These are phyloP conservation scores for Chrysotoxum bicinctum DNA, from an alignment of 2,888 invertebrate species.

Conservation along the genomic window DNA sequence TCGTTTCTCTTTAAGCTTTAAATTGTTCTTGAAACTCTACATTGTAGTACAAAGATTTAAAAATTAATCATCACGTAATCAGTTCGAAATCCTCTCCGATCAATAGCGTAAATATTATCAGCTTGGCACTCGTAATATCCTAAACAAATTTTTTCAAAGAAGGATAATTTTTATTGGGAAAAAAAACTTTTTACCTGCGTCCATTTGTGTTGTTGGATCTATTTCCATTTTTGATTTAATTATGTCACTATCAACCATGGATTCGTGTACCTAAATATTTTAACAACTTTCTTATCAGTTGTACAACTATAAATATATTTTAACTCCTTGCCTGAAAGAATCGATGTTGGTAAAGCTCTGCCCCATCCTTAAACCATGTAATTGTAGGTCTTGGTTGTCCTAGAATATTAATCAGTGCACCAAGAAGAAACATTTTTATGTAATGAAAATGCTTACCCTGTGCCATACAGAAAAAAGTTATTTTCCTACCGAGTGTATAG, in stretches of 20 bases:
- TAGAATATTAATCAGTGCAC: constrained; percentile 74
- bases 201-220: constrained; percentile 97
- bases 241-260: constrained; percentile 89
- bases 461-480: constrained; percentile 95
- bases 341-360: constrained; percentile 94
- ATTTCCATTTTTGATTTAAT: constrained; percentile 97
- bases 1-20: constrained; percentile 19
- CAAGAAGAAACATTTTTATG: neutral
- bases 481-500: constrained; percentile 96
- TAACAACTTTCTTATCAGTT: neutral
- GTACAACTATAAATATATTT: neutral
- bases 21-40: constrained; percentile 14
- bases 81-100: constrained; percentile 94
- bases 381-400: constrained; percentile 91
- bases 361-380: constrained; percentile 97
- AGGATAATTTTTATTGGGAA: neutral
- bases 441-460: constrained; percentile 83
- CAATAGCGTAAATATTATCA: constrained; percentile 95
- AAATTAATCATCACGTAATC: constrained; percentile 85
- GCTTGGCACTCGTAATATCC: constrained; percentile 94
- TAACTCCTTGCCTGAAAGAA: constrained; percentile 88
- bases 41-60: constrained; percentile 70
- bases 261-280: constrained; percentile 92
- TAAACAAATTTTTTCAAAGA: constrained; percentile 58
- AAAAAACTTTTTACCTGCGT: constrained; percentile 86